Base-by-base conservation (phyloP, 2,888 invertebrate species). In the Spisula solida region DNA sequence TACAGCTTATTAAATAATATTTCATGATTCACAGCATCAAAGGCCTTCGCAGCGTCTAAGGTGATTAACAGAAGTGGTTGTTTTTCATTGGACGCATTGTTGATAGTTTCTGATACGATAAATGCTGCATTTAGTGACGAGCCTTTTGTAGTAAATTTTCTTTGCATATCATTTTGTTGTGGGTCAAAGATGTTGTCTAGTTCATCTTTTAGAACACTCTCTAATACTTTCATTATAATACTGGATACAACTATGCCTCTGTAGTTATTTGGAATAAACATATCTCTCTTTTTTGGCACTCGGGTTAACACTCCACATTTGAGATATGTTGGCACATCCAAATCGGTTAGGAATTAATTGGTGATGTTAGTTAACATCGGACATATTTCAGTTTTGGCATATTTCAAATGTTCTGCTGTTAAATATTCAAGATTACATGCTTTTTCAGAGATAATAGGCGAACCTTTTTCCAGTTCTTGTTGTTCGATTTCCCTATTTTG, bases 1-100 rank as follows among this genome's bases (percentile, higher is more conserved):
- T 86, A 81, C 5, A 86, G 29, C 31, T 86, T 86, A 47, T 86
- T 79, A 29, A 86, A 81, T 10, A 81, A 25, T 14, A 81, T 16
- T 14, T 86, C 81, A 41, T 81, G 80, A 60, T 66, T 60, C 0
- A 81, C 80, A 10, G 34, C 16, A 20, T 80, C 80, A 79, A 85
- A 85, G 6, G 80, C 80, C 34, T 86, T 86, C 55, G 81, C 70
- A 18, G 86, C 81, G 48, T 86, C 86, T 10, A 86, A 81, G 10
- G n/a, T 81, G 18, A 75, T 70, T 47, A 81, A 18, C 16, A 84
- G 20, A 16, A 80, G 47, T 8, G 14, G 41, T 41, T 80, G n/a
- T n/a, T 4, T 55, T 14, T 55, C 20, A 1, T 55, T 1, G 4
- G 1, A 75, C 78, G 25, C 78, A 8, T 41, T 2, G 8, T 41